phyloP scores from a whole-genome alignment of 64 coral and sea anemone species.

The Montipora cactus region DNA sequence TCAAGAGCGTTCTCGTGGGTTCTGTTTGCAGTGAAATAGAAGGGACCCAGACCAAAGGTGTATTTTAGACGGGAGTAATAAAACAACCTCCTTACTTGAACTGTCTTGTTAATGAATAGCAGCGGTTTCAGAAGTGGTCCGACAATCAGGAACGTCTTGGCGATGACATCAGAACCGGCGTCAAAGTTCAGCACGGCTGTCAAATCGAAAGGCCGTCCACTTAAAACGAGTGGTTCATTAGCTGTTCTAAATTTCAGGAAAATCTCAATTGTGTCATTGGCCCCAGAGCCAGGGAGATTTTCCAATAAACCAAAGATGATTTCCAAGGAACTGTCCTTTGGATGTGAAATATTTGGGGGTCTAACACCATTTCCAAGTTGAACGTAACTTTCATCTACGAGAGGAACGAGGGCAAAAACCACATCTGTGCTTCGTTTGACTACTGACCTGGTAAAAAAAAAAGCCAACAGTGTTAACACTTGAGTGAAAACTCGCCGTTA shows the following conservation, averaged over 20 bases:
- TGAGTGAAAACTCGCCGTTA: background rate
- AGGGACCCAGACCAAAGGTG: background rate
- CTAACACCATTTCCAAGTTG: slow-evolving; percentile 40
- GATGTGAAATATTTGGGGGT: slow-evolving; percentile 36
- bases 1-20: too few relatives aligned
- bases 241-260: slow-evolving; percentile 69
- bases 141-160: slow-evolving; percentile 68
- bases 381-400: slow-evolving; percentile 49
- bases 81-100: slow-evolving; percentile 41
- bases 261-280: slow-evolving; percentile 71
- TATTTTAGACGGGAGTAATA: background rate
- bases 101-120: slow-evolving; percentile 73
- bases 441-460: slow-evolving; percentile 34
- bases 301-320: slow-evolving; percentile 71
- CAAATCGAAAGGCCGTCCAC: slow-evolving; percentile 72
- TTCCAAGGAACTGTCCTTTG: slow-evolving; percentile 48
- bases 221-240: slow-evolving; percentile 71
- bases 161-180: slow-evolving; percentile 32
- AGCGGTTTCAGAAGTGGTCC: slow-evolving; percentile 87
- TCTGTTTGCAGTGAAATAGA: too few relatives aligned
- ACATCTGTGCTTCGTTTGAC: slow-evolving; percentile 27
- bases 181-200: slow-evolving; percentile 40
- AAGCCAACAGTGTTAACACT: background rate
- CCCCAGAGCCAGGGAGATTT: slow-evolving; percentile 53
- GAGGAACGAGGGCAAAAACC: slow-evolving; percentile 50